Evolutionary conservation across 2,888 invertebrate species (phyloP).

Genomic region (Spilosoma lubricipeda): DNA sequence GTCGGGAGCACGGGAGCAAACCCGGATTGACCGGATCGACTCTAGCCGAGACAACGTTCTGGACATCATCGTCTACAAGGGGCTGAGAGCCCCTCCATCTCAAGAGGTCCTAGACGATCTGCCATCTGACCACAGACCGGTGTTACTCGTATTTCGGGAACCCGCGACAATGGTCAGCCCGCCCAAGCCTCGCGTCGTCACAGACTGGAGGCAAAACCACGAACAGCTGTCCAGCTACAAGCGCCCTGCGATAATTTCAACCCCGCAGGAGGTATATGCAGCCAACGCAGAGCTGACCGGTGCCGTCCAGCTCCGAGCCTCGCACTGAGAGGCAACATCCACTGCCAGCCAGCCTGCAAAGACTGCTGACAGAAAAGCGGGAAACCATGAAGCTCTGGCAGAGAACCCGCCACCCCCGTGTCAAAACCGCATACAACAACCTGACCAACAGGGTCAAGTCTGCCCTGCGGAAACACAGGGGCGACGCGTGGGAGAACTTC

Average conservation of each 20-base stretch:
- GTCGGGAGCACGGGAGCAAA: not conserved
- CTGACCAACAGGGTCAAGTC: too few species aligned
- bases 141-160: constrained; percentile 1
- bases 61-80: not conserved
- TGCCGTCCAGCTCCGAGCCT: too few species aligned
- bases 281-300: not conserved
- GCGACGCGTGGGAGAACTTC: too few species aligned
- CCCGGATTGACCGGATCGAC: not conserved
- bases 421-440: too few species aligned
- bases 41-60: not conserved
- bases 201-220: not conserved
- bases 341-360: too few species aligned
- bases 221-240: not conserved
- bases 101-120: constrained; percentile 1
- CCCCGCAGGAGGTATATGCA: not conserved
- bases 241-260: not conserved
- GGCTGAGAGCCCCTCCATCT: not conserved
- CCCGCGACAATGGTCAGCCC: not conserved
- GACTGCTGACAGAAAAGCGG: too few species aligned
- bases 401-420: too few species aligned
- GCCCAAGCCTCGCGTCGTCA: too few species aligned
- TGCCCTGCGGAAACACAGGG: too few species aligned
- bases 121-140: not conserved
- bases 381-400: too few species aligned
- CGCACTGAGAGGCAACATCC: too few species aligned